Evolutionary conservation across 1,140 invertebrate species (phyloP), one percentile per base, ranked within the genome.

Genomic region (Antheraea pernyi): DNA sequence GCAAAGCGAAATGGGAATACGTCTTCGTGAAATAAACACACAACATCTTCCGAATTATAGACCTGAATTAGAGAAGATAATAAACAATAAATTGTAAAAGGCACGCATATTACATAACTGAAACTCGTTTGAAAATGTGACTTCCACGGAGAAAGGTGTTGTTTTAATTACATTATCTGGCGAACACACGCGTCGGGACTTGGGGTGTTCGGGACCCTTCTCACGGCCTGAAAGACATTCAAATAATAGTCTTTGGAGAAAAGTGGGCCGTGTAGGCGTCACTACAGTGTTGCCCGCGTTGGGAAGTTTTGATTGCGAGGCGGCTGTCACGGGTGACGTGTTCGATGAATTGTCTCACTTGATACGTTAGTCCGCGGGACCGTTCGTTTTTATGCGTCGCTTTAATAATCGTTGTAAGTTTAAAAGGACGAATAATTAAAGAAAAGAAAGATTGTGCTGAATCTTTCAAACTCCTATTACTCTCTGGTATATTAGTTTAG

Each of bases 121-220:
- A 80, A 84, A 85, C 80, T 86, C 70, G 72, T 79, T 80, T 70
- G 81, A 84, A 85, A 86, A 87, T 82, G 83, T 82, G 82, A 83
- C 80, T 80, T 75, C 72, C 77, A 67, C 46, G 75, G 84, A 89
- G 88, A 86, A 90, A 91, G 88, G 89, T 91, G 89, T 91, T 91
- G 86, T 91, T 91, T 91, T 91, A 91, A 91, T 91, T 91, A 91
- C 88, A 91, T 91, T 91, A 91, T 91, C 89, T 85, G 80, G 73
- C 69, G 64, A 74, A 82, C 85, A 88, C 89, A 91, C 88, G 85
- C 89, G 74, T 62, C 19, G 19, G 19, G 60, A 8, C 13, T 61
- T 30, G 70, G 69, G 82, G 77, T 71, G 61, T 73, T 59, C 65
- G 72, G 72, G 85, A 91, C 89, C 89, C 89, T 91, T 86, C 87